These are phyloP conservation scores for Synergus itoensis DNA, from an alignment of 2,888 invertebrate genomes.

Conservation along the genomic window DNA sequence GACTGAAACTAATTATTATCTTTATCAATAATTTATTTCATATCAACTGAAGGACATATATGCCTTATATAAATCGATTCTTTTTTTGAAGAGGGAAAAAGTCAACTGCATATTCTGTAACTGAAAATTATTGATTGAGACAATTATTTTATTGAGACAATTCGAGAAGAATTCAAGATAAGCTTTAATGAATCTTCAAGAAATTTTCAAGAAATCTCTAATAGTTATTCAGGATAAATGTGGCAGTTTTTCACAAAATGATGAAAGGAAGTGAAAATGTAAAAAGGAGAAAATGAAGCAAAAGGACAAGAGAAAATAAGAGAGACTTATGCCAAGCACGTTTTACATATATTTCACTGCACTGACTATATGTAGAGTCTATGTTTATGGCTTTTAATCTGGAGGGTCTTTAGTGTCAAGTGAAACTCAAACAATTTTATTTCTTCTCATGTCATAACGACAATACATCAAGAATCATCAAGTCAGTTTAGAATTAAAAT, in stretches of 20 bases:
- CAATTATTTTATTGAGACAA: too few relatives aligned
- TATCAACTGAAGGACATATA: not conserved
- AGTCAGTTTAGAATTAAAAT: not conserved
- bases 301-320: not conserved
- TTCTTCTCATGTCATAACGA: not conserved
- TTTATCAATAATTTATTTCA: not conserved
- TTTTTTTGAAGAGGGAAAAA: too few relatives aligned
- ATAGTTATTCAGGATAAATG: not conserved
- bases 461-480: not conserved
- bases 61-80: too few relatives aligned
- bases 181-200: not conserved
- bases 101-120: too few relatives aligned
- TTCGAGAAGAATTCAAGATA: too few relatives aligned
- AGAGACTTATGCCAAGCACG: not conserved
- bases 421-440: not conserved
- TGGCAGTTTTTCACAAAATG: not conserved
- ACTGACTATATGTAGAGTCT: not conserved
- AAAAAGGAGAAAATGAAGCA: not conserved
- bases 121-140: not conserved
- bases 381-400: not conserved
- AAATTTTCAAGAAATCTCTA: not conserved
- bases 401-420: not conserved
- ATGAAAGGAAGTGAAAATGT: not conserved
- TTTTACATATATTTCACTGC: constrained; percentile 18
- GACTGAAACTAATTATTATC: too few relatives aligned